Conservation (phyloP, 2,113 vertebrate species). For the Silurus asotus region DNA sequence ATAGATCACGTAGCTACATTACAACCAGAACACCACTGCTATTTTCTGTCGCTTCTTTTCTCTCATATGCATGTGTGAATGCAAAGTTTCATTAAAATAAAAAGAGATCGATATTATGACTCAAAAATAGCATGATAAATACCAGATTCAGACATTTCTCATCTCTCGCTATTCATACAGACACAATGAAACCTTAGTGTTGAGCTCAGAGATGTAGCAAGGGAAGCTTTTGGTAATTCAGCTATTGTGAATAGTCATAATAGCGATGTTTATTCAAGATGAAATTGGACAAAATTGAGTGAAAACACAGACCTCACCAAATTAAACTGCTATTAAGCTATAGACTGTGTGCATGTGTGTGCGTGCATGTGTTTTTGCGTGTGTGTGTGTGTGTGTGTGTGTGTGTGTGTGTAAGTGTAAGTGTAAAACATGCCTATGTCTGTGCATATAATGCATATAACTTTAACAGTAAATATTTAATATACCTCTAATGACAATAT, state of each 20-base stretch:
- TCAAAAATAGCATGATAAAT: slow-evolving; percentile 38
- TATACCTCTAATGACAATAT: neutral
- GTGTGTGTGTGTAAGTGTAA: neutral
- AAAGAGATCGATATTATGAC: slow-evolving; percentile 36
- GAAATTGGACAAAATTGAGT: slow-evolving; percentile 59
- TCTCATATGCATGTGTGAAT: slow-evolving; percentile 15
- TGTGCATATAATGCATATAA: neutral
- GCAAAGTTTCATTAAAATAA: slow-evolving; percentile 39
- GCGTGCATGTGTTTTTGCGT: slow-evolving; percentile 8
- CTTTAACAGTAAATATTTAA: neutral
- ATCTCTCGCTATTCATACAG: slow-evolving; percentile 32
- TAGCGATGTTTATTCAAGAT: slow-evolving; percentile 51
- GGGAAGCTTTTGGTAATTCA: slow-evolving; percentile 47
- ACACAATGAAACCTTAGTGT: slow-evolving; percentile 43
- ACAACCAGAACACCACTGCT: neutral
- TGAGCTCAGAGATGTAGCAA: slow-evolving; percentile 35
- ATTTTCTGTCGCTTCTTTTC: neutral
- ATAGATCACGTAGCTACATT: slow-evolving; percentile 1
- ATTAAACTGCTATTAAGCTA: slow-evolving; percentile 35
- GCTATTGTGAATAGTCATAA: slow-evolving; percentile 50
- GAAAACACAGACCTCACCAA: slow-evolving; percentile 59
- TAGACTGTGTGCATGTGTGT: slow-evolving; percentile 37
- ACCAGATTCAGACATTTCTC: slow-evolving; percentile 34
- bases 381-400: neutral
- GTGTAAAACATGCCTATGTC: neutral